Conservation (phyloP, 2,113 vertebrate genomes). For the Pachycephala philippinensis region DNA sequence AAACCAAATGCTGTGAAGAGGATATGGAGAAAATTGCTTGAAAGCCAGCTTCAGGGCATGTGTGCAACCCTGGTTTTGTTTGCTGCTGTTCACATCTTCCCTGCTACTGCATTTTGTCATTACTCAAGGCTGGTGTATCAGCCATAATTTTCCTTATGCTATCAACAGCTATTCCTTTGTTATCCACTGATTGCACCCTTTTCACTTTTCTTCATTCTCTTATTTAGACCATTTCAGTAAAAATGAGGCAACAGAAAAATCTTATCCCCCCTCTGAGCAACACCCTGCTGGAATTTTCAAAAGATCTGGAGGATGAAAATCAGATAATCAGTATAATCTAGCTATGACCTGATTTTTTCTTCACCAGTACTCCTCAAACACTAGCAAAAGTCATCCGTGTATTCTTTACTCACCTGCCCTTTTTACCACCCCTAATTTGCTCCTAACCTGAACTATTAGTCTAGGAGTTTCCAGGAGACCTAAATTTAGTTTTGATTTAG, state of each 20-base stretch:
- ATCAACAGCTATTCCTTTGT: background rate
- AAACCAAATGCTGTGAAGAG: background rate
- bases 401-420: background rate
- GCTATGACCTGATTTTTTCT: background rate
- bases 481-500: background rate
- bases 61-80: background rate
- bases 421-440: background rate
- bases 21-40: background rate
- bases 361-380: background rate
- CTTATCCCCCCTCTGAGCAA: background rate
- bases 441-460: background rate
- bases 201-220: background rate
- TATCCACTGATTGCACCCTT: background rate
- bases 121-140: background rate
- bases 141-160: background rate
- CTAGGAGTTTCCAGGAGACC: background rate
- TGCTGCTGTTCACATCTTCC: background rate
- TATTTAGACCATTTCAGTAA: background rate
- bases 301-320: background rate
- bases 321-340: background rate
- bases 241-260: background rate
- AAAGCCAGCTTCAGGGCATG: background rate
- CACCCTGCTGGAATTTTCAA: background rate
- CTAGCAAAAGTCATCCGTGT: background rate
- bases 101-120: background rate